Base-by-base conservation (phyloP, 2,888 invertebrate genomes). In the Dryobota labecula region DNA sequence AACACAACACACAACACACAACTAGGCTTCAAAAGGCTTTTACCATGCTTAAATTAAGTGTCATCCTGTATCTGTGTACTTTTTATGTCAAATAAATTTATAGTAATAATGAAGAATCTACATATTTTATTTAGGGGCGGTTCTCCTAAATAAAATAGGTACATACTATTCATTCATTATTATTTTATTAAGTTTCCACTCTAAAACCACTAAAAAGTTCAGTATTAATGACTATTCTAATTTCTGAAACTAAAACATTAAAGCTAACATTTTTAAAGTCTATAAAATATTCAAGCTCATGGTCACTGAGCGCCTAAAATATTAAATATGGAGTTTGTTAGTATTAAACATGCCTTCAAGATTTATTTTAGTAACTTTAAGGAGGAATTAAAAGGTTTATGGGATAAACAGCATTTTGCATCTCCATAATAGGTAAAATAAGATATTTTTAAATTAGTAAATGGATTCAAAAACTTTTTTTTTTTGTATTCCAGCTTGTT, bases 321-420 rank as follows among this genome's bases (percentile, higher is more conserved):
- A 71, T 80, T 71, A 72, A 78, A 76, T 70, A 68, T 75, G 76
- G 72, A 63, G 70, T 64, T 78, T 79, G 62, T 72, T 64, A 63
- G 72, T 69, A 79, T 66, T 74, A 84, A 78, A 82, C 66, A 81
- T 69, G 62, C 73, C 66, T 65, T 67, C 27, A 70, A 56, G 70
- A 82, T 83, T 82, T 82, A 83, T 80, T 76, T 76, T 33, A 58
- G 65, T 45, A 64, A 62, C 38, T 76, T 80, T 58, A 64, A 43
- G 47, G 64, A 41, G 36, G 30, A 71, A 71, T 75, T 62, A 60
- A 76, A 67, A 38, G 62, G 57, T 73, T 51, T 67, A 84, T 53
- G 56, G 57, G 57, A 72, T 81, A 72, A 33, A 72, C 49, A 76
- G 27, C 11, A 41, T 62, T 30, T 63, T 79, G 66, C 15, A 58